Conservation (phyloP, 1,140 invertebrate species). For the Penaeus chinensis region DNA sequence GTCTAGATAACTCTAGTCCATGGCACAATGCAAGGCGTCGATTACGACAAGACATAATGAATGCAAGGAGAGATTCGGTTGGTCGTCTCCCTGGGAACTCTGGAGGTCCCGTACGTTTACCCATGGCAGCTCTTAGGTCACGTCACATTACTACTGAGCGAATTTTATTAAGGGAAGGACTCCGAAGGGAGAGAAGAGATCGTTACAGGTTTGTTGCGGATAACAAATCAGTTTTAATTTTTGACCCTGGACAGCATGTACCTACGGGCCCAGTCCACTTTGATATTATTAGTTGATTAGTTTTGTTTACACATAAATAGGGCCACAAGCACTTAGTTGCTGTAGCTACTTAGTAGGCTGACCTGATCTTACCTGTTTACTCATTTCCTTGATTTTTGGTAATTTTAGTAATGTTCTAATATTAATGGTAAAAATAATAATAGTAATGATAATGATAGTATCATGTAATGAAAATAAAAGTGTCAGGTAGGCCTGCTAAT, state of each 20-base stretch:
- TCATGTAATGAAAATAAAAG: no score
- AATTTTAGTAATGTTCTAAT: no score
- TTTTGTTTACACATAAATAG: background rate
- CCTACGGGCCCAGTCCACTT: no score
- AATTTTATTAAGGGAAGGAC: background rate
- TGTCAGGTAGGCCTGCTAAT: no score
- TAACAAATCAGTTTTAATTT: background rate
- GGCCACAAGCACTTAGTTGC: no score
- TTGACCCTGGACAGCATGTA: background rate
- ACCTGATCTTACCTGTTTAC: no score
- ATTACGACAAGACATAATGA: constrained; percentile 4
- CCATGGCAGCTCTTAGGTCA: constrained; percentile 25
- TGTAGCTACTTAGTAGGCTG: no score
- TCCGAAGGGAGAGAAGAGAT: constrained; percentile 10
- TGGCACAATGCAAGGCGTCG: constrained; percentile 7
- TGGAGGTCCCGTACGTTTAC: background rate
- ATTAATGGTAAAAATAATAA: no score
- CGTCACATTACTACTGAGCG: constrained; percentile 3
- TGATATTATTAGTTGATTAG: no score
- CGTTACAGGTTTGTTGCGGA: constrained; percentile 9
- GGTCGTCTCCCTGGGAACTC: no score
- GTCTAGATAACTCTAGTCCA: constrained; percentile 23
- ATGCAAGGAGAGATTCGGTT: background rate
- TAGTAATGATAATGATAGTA: no score
- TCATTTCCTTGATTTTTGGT: no score